These are phyloP conservation scores for Gopherus evgoodei DNA, from an alignment of 2,113 vertebrate species.

Conservation along the genomic window DNA sequence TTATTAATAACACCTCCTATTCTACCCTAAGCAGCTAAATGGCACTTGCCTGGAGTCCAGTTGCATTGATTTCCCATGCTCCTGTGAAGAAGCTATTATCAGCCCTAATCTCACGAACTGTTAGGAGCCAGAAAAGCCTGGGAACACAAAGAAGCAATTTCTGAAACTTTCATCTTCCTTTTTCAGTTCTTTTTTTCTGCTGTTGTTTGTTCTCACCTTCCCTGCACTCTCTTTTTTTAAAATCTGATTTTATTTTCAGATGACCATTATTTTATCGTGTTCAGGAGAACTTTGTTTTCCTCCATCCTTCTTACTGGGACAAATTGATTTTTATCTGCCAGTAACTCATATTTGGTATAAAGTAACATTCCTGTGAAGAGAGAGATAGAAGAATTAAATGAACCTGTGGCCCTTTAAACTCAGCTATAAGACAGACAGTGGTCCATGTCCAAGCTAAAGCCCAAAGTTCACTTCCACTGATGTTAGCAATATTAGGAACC, in stretches of 20 bases:
- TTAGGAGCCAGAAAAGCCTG: constrained; percentile 22
- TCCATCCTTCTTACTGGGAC: not conserved
- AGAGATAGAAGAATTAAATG: not conserved
- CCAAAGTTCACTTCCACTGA: not conserved
- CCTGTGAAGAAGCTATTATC: not conserved
- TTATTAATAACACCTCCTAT: not conserved
- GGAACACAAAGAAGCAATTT: constrained; percentile 14
- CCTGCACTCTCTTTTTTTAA: not conserved
- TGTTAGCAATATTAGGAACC: not conserved
- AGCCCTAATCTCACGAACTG: not conserved
- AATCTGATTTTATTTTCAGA: not conserved
- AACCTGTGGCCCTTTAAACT: not conserved
- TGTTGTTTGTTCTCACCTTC: not conserved
- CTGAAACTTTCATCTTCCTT: not conserved
- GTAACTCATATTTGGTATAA: not conserved
- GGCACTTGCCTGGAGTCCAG: not conserved
- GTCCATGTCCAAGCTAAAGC: not conserved
- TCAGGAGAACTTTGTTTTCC: not conserved
- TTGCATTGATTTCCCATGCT: not conserved
- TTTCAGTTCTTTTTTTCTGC: not conserved
- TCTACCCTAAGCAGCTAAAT: not conserved
- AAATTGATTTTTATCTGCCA: not conserved
- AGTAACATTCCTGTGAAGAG: not conserved
- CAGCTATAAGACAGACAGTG: not conserved
- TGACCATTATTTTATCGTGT: not conserved